Evolutionary conservation across 1,140 invertebrate genomes (phyloP).

Genomic region (Drosophila kepulauana): DNA sequence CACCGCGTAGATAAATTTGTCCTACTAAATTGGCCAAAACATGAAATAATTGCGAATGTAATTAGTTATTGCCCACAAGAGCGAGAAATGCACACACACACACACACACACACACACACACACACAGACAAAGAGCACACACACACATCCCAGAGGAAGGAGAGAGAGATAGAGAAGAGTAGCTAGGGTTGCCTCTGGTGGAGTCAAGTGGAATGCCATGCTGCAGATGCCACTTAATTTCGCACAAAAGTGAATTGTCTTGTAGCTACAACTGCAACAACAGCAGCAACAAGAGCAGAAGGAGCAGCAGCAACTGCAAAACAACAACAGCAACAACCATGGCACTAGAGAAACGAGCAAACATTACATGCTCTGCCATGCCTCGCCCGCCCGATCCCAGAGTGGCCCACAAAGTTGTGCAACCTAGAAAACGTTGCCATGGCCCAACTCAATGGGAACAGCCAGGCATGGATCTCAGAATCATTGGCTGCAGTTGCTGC

Average conservation of each 20-base stretch:
- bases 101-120: constrained; percentile 18
- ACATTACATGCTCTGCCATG: constrained; percentile 75
- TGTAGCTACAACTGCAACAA: constrained; percentile 76
- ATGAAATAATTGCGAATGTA: constrained; percentile 85
- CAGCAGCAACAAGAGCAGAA: constrained; percentile 38
- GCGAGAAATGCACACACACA: constrained; percentile 65
- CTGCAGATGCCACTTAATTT: constrained; percentile 84
- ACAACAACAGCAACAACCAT: constrained; percentile 67
- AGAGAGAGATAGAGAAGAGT: constrained; percentile 27
- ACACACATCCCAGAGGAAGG: constrained; percentile 25
- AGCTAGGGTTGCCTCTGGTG: constrained; percentile 48
- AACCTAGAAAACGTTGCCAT: constrained; percentile 69
- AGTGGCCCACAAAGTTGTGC: constrained; percentile 31
- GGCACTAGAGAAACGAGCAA: constrained; percentile 76
- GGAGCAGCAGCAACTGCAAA: constrained; percentile 23
- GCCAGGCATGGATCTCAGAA: constrained; percentile 58
- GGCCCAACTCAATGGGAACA: constrained; percentile 73
- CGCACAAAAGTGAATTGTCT: constrained; percentile 85
- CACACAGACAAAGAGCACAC: constrained; percentile 10
- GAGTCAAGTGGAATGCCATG: constrained; percentile 83
- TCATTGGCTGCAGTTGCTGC: constrained; percentile 33
- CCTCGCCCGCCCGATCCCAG: constrained; percentile 35
- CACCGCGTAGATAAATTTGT: constrained; percentile 85
- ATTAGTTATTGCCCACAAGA: constrained; percentile 84
- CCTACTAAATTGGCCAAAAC: constrained; percentile 85